Evolutionary conservation across 2,888 invertebrate species (phyloP).

Genomic region (Xestoiulus laeticollis): DNA sequence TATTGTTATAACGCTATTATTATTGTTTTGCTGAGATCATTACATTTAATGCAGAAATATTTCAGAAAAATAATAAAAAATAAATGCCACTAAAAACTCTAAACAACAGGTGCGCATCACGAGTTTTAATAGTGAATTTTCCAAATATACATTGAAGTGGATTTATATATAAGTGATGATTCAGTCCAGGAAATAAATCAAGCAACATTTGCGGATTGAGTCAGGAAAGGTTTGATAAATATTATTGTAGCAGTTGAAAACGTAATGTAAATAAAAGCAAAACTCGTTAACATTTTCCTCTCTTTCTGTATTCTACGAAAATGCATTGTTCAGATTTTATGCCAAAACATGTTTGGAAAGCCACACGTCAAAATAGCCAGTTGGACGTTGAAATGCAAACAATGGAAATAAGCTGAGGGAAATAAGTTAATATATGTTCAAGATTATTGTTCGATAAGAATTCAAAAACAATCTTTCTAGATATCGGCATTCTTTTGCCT

Average conservation of each 20-base stretch:
- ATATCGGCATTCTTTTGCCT: conserved; percentile 23
- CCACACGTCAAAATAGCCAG: conserved; percentile 4
- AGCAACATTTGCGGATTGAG: not conserved
- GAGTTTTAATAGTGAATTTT: not conserved
- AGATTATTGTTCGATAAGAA: conserved; percentile 40
- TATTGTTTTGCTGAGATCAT: not conserved
- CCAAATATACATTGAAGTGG: not conserved
- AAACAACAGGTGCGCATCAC: not conserved
- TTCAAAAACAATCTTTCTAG: conserved; percentile 16
- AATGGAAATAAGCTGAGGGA: not conserved
- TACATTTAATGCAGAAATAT: not conserved
- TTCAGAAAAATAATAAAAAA: not conserved
- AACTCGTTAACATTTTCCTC: conserved; percentile 5
- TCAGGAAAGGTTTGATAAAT: not conserved
- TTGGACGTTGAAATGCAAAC: conserved; percentile 6
- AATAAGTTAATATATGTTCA: conserved; percentile 41
- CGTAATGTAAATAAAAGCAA: conserved; percentile 19
- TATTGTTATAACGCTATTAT: no score
- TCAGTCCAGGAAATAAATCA: not conserved
- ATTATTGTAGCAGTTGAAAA: not conserved
- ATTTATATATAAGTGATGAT: not conserved
- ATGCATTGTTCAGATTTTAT: conserved; percentile 13
- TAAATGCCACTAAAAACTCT: not conserved
- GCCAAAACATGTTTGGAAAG: conserved; percentile 17
- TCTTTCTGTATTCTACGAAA: not conserved